Conservation (phyloP, 2,888 invertebrate genomes). For the Deilephila porcellus region DNA sequence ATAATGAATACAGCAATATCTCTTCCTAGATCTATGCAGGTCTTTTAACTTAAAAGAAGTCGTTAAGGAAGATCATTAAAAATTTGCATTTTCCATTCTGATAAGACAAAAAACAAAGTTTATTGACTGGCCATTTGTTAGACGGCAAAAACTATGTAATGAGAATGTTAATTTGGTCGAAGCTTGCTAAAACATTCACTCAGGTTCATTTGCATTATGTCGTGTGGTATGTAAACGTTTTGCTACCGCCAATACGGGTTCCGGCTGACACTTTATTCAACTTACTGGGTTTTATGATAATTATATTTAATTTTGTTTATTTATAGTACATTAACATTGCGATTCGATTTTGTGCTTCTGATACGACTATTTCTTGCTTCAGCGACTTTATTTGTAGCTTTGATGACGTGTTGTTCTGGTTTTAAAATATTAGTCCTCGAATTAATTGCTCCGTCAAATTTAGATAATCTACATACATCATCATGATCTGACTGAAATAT, state of each 20-base stretch:
- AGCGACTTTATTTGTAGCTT: not conserved
- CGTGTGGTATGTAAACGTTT: slow-evolving; percentile 70
- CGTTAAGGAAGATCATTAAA: slow-evolving; percentile 27
- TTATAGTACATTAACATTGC: not conserved
- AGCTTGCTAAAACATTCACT: slow-evolving; percentile 66
- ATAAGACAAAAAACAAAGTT: slow-evolving; percentile 37
- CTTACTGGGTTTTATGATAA: slow-evolving; percentile 43
- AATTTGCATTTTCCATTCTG: slow-evolving; percentile 28
- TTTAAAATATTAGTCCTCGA: no score
- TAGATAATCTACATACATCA: no score
- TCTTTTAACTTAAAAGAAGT: slow-evolving; percentile 15
- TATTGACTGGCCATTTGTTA: slow-evolving; percentile 69
- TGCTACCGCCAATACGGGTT: slow-evolving; percentile 71
- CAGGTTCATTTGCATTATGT: slow-evolving; percentile 77
- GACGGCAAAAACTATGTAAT: slow-evolving; percentile 69
- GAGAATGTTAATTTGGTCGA: slow-evolving; percentile 70
- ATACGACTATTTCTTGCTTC: not conserved
- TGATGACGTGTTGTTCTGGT: no score
- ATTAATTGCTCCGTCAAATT: no score
- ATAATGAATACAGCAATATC: slow-evolving; percentile 13
- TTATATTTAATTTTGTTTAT: slow-evolving; percentile 30
- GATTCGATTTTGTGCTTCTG: not conserved
- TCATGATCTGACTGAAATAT: not conserved
- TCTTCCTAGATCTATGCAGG: slow-evolving; percentile 12
- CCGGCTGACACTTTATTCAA: slow-evolving; percentile 52